Evolutionary conservation across 2,888 invertebrate species (phyloP), one percentile per base, ranked within the genome.

Genomic region (Thereva unica): DNA sequence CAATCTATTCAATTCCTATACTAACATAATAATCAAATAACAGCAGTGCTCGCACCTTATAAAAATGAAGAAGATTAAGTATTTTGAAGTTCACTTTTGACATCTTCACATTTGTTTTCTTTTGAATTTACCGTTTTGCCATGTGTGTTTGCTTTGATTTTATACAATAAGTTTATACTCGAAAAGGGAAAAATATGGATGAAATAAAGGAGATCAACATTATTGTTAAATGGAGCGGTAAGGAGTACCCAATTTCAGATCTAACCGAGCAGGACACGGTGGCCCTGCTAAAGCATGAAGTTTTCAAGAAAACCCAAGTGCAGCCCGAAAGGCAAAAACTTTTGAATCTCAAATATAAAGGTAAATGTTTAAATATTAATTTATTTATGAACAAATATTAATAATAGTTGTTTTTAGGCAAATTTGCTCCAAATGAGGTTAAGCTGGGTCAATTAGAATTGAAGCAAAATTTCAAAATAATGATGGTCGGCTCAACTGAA

Each of bases 401-500:
- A 40, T 50, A 50, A 41, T 47, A 34, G 50, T 67, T 9, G 55
- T 67, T 71, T 74, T 34, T 75, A 94, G 95, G 95, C 10, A 95
- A 95, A 84, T 85, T 89, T 56, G 91, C 94, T 0, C 86, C 88
- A 55, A 93, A 95, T 79, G 90, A 89, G 72, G 87, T 89, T 72
- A 85, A 86, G 54, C 82, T 97, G n/a, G 85, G 87, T 0, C 85
- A 87, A 57, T 78, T 96, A 68, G 91, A 90, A 74, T 81, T 97
- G 38, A 95, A 95, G 77, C 87, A 90, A 0, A 92, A 92, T 66
- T 90, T 92, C 71, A 96, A 96, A 80, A 85, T 97, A 8, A 96
- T 97, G 95, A 91, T 97, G 91, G 95, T 97, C 87, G 97, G 97
- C 0, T 96, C 95, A 0, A 83, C 93, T 3, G 97, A 97, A 77